Base-by-base conservation (phyloP, 2,797 vertebrate genomes). In the Forpus xanthops region DNA sequence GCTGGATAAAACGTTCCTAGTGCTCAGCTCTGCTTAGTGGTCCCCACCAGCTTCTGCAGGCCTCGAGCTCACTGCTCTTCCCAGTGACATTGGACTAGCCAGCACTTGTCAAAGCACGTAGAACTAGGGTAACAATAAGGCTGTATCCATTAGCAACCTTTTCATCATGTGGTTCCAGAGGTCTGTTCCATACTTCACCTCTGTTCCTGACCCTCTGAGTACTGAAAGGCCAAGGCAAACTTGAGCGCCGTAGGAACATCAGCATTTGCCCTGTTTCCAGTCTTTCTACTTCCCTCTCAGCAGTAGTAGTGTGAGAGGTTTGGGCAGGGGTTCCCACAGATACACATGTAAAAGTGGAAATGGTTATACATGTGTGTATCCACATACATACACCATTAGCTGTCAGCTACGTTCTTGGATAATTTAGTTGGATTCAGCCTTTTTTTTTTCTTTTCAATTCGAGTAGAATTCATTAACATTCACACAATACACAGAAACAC, bases 51-150 rank as follows among this genome's bases (percentile, higher is more conserved):
- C 55, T 72, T 66, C 67, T 66, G 60, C 47, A 19, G 35, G 52
- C 58, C 61, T 39, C 6, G 0, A n/a, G 70, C 0, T 0, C 24
- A 31, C 25, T 30, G 2, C 33, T 65, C 45, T 62, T 44, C 47
- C 62, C 61, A 30, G 49, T 61, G 68, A 35, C 41, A 10, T 1
- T 0, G 11, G 44, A 35, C 47, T 50, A 41, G 55, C 33, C 60
- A 82, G 56, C 60, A 14, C 67, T 33, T 68, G 28, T 3, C 0
- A 8, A 35, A 49, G 18, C 10, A 55, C 82, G 56, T 1, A 27
- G 56, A 64, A 44, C 15, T 42, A 42, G n/a, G 76, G 50, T 30
- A 27, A 52, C 76, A 77, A 17, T 0, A 0, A 77, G 77, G 16
- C 35, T 41, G 41, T 12, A 20, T n/a, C 68, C 42, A 55, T 42